Evolutionary conservation across 2,113 vertebrate genomes (phyloP), one percentile per base, ranked within the genome.

Genomic region (Zosterops lateralis): DNA sequence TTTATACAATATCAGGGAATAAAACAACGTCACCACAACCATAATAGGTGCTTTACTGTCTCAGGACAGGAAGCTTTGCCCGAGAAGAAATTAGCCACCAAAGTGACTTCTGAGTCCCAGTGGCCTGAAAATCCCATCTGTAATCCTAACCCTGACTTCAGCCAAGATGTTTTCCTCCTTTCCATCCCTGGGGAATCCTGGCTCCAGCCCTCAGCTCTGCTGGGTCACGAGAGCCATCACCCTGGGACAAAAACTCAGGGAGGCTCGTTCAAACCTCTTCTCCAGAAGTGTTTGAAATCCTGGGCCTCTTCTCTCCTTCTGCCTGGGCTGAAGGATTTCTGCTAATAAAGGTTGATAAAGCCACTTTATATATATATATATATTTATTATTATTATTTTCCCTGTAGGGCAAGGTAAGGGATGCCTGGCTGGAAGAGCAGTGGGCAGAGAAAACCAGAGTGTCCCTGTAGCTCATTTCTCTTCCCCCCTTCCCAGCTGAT

Each of bases 91-190:
- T 7, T 8, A 31, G 32, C 7, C 25, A 31, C 16, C 36, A 25
- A 20, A 51, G 54, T 24, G 54, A 24, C 19, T 60, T 60, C 19
- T 60, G 36, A 60, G 56, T 15, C 25, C 12, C 45, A 44, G 11
- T 5, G 16, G 6, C 25, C 45, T 31, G 40, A 45, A 53, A 76
- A 14, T 8, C 16, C 6, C 1, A 0, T 3, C 10, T 2, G 1
- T 20, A 17, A 42, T 19, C 44, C 38, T 36, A 17, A 10, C 12
- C 7, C 16, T 38, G 50, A 5, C 36, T 44, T 74, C 72, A 50
- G 24, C 20, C 13, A 21, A 4, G 3, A 9, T 1, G 2, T 54
- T 80, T 34, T 15, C 25, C 25, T 45, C 8, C 0, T 4, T 31
- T 45, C 7, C 12, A 42, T 42, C 14, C 58, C n/a, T 64, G 0